Conservation (phyloP, 2,113 vertebrate species). For the Oreocharis arfaki region DNA sequence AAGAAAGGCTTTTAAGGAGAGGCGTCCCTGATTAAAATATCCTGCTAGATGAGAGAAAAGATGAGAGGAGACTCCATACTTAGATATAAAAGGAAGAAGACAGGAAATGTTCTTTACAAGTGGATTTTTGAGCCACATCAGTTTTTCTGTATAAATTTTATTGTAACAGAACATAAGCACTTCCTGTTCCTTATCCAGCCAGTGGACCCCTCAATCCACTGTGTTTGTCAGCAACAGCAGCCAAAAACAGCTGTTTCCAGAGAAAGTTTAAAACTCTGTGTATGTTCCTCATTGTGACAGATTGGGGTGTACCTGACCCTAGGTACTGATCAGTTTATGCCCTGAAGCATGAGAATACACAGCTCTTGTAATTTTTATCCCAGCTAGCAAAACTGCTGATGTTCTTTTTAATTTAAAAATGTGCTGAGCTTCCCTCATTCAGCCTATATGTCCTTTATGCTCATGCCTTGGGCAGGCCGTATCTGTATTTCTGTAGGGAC, state of each 20-base stretch:
- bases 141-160: not conserved
- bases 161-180: not conserved
- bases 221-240: not conserved
- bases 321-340: slow-evolving; percentile 54
- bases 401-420: slow-evolving; percentile 52
- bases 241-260: not conserved
- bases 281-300: slow-evolving; percentile 36
- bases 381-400: slow-evolving; percentile 20
- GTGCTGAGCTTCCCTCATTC: slow-evolving; percentile 23
- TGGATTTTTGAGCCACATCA: not conserved
- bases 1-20: not conserved
- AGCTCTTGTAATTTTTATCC: slow-evolving; percentile 36
- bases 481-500: slow-evolving; percentile 34
- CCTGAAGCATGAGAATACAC: slow-evolving; percentile 41
- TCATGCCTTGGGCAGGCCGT: slow-evolving; percentile 16
- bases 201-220: not conserved
- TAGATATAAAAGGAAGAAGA: not conserved
- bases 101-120: not conserved
- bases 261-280: slow-evolving; percentile 29
- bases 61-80: not conserved
- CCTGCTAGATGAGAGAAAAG: not conserved
- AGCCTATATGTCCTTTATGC: not conserved
- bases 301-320: slow-evolving; percentile 19
- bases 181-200: not conserved
- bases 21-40: not conserved